Percentiles rank a stretch among this genome's conserved stretches.
Evolutionary conservation across 2,113 vertebrate species (phyloP).

Genomic region (Paradisaea rubra): DNA sequence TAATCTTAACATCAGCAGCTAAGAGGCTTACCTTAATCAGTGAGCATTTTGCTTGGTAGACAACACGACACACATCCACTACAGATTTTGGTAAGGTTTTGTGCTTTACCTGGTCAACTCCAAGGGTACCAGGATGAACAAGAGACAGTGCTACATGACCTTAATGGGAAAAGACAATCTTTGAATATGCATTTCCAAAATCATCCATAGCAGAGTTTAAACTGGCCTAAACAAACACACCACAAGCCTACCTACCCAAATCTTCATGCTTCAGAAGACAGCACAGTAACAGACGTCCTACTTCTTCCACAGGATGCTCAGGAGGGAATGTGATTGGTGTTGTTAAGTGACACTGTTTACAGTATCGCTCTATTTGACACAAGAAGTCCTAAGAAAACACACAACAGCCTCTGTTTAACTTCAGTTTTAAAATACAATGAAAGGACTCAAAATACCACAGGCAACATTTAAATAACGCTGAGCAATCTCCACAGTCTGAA

Average conservation of each 20-base stretch:
- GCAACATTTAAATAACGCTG: not conserved
- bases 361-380: slow-evolving; percentile 96
- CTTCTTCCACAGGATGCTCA: slow-evolving; percentile 97
- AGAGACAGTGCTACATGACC: slow-evolving; percentile 92
- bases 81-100: slow-evolving; percentile 91
- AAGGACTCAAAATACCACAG: not conserved
- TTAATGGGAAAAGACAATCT: slow-evolving; percentile 47
- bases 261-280: slow-evolving; percentile 97
- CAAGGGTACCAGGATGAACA: slow-evolving; percentile 86
- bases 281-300: slow-evolving; percentile 92
- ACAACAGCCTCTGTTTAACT: not conserved
- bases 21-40: slow-evolving; percentile 86
- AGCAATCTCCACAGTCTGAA: not conserved
- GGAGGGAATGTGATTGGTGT: slow-evolving; percentile 94
- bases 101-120: slow-evolving; percentile 91
- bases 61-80: slow-evolving; percentile 94
- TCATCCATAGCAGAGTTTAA: not conserved
- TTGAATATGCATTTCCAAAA: not conserved
- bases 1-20: not conserved
- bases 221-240: not conserved
- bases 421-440: not conserved
- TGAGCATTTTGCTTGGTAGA: slow-evolving; percentile 97
- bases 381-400: slow-evolving; percentile 84
- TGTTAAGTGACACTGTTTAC: slow-evolving; percentile 94
- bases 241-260: slow-evolving; percentile 78